Conservation (phyloP, 1,140 invertebrate species). For the Acromyrmex heyeri region DNA sequence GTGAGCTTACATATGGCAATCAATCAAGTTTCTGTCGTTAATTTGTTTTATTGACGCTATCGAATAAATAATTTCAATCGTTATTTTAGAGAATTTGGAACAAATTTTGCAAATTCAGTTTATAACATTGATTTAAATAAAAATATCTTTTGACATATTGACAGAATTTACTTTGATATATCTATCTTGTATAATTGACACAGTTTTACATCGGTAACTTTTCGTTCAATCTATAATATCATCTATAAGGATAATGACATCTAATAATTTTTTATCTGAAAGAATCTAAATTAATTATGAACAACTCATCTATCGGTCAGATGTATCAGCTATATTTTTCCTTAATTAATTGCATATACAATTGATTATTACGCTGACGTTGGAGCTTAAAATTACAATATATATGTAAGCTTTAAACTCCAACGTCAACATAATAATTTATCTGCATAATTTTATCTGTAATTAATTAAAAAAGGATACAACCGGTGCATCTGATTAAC, state of each 20-base stretch:
- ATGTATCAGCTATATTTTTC: not conserved
- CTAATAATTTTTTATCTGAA: not conserved
- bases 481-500: too few relatives aligned
- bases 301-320: not conserved
- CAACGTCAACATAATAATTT: too few relatives aligned
- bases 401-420: too few relatives aligned
- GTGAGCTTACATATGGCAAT: not conserved
- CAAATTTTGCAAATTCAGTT: not conserved
- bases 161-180: not conserved
- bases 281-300: not conserved
- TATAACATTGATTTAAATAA: not conserved
- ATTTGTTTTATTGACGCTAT: slow-evolving; percentile 15
- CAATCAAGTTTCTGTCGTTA: slow-evolving; percentile 8
- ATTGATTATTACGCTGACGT: not conserved
- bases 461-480: too few relatives aligned
- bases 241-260: too few relatives aligned
- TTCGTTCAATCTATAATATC: not conserved
- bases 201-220: not conserved
- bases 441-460: too few relatives aligned
- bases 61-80: slow-evolving; percentile 10
- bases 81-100: not conserved
- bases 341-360: not conserved
- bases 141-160: not conserved
- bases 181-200: not conserved
- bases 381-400: too few relatives aligned